Conservation (phyloP, 2,888 invertebrate genomes). For the Chloroclysta siterata region DNA sequence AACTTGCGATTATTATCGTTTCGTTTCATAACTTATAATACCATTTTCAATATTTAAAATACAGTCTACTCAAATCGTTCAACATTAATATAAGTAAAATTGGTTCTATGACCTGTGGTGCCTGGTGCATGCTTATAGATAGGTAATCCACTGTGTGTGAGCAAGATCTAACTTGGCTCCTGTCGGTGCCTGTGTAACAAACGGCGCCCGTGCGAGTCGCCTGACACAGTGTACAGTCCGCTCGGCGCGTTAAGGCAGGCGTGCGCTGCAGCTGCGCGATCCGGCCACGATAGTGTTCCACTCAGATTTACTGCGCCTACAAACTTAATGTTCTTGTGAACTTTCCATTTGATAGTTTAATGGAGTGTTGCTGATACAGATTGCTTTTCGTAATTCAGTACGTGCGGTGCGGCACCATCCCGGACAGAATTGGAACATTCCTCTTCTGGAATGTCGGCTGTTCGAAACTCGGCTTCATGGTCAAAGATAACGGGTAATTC, state of each 20-base stretch:
- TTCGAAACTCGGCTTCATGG: neutral
- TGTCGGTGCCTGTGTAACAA: no score
- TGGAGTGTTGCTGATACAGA: constrained; percentile 26
- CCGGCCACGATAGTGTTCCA: constrained; percentile 7
- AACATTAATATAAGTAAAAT: no score
- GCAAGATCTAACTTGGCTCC: no score
- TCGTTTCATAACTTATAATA: no score
- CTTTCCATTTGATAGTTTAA: constrained; percentile 30
- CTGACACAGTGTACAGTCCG: neutral
- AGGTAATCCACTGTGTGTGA: no score
- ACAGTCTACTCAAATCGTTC: no score
- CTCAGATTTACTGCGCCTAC: constrained; percentile 22
- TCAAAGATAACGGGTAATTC: neutral
- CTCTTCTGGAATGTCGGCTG: neutral
- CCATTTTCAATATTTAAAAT: no score
- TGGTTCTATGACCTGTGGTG: no score
- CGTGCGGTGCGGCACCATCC: constrained; percentile 4
- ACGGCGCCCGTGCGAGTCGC: no score
- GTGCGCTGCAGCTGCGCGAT: constrained; percentile 20
- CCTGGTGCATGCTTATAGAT: no score
- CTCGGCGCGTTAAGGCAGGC: neutral
- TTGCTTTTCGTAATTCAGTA: constrained; percentile 22
- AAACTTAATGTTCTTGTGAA: constrained; percentile 17
- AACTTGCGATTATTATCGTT: no score
- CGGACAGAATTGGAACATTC: constrained; percentile 1